Evolutionary conservation across 2,113 vertebrate genomes (phyloP).

Genomic region (Otolemur garnettii): DNA sequence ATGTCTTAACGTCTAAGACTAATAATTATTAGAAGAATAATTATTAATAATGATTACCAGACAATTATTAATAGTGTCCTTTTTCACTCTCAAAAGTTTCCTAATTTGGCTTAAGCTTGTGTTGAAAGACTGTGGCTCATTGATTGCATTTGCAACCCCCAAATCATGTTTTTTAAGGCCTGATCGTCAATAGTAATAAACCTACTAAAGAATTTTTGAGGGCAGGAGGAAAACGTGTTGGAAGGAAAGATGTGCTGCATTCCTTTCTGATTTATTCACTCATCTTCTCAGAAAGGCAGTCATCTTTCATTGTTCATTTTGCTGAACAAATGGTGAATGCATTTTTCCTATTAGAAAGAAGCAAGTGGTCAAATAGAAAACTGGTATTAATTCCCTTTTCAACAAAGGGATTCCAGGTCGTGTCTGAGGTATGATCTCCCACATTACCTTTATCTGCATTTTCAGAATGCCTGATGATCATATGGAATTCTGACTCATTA

Average conservation of each 20-base stretch:
- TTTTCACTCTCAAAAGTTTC: background rate
- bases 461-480: background rate
- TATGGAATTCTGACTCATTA: background rate
- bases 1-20: background rate
- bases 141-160: background rate
- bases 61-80: background rate
- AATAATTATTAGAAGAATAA: too few species aligned
- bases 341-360: conserved; percentile 34
- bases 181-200: background rate
- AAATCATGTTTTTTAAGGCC: background rate
- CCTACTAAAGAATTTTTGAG: background rate
- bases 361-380: conserved; percentile 35
- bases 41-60: too few species aligned
- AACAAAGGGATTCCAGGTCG: background rate
- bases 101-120: background rate
- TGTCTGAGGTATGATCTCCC: background rate
- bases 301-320: background rate
- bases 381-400: background rate
- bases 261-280: background rate
- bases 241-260: background rate
- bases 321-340: background rate
- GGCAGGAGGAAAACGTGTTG: background rate
- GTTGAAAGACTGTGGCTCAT: background rate
- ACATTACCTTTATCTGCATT: background rate
- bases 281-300: background rate